These are phyloP conservation scores for Hipposideros larvatus DNA, from an alignment of 2,797 vertebrate species.

Conservation along the genomic window DNA sequence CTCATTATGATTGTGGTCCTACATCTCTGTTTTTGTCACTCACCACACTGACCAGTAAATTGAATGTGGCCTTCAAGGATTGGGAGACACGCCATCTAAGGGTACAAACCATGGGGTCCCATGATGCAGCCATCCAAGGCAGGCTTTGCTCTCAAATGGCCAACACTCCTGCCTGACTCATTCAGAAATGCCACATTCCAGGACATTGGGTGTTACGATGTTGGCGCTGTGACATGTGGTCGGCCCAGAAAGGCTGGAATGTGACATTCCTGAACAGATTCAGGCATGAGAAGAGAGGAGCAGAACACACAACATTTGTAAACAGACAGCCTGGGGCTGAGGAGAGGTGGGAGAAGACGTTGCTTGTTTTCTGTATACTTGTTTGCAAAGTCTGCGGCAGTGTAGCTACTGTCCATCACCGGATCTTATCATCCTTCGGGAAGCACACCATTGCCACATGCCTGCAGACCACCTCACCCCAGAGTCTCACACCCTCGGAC, in stretches of 20 bases:
- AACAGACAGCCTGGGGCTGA: slow-evolving; percentile 32
- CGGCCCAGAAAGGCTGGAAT: not conserved
- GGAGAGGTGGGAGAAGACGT: not conserved
- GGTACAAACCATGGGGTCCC: not conserved
- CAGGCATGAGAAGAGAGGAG: slow-evolving; percentile 52
- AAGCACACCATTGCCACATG: not conserved
- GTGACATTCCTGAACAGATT: slow-evolving; percentile 72
- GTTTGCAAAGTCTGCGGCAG: not conserved
- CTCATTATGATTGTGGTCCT: no score
- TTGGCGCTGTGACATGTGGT: not conserved
- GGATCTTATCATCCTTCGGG: rapidly evolving
- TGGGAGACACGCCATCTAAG: not conserved
- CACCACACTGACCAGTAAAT: not conserved
- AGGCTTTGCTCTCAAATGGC: not conserved
- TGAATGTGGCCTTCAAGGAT: not conserved
- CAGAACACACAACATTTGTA: not conserved
- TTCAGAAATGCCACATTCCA: not conserved
- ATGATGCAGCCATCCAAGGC: rapidly evolving
- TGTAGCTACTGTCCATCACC: not conserved
- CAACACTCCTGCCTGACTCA: not conserved
- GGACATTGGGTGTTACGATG: not conserved
- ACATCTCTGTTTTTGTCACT: not conserved
- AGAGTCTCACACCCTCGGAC: rapidly evolving
- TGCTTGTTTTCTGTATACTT: not conserved
- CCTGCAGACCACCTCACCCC: not conserved